These are phyloP conservation scores for Marronus borbonicus DNA, from an alignment of 2,888 invertebrate species.

Conservation along the genomic window DNA sequence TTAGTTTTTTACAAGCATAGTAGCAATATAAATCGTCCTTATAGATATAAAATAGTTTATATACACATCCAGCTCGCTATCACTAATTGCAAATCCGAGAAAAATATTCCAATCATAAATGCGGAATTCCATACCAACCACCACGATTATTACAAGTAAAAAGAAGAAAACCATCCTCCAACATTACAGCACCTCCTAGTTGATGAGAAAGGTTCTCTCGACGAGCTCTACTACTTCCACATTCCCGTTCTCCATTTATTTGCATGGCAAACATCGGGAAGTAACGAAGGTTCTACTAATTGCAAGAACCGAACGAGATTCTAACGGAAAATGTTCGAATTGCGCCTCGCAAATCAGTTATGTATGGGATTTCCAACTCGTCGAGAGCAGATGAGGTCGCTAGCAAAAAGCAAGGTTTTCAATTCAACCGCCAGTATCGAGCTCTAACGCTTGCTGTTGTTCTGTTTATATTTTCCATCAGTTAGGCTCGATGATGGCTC, in stretches of 20 bases:
- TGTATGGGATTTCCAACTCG: background rate
- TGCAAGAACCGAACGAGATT: conserved; percentile 12
- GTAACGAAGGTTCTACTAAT: conserved; percentile 20
- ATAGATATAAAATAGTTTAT: no score
- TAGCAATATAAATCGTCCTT: no score
- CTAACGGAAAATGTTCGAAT: background rate
- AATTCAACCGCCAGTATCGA: background rate
- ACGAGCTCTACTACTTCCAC: background rate
- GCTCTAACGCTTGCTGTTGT: background rate
- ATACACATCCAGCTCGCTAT: no score
- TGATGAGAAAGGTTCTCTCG: background rate
- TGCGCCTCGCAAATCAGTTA: conserved; percentile 3
- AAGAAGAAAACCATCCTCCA: no score
- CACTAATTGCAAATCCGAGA: no score
- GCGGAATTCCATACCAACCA: no score
- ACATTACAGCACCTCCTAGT: no score
- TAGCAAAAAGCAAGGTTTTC: background rate
- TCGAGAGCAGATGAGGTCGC: background rate
- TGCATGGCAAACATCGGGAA: conserved; percentile 14
- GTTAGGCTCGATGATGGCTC: conserved; percentile 3
- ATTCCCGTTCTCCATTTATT: background rate
- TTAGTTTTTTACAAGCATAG: no score
- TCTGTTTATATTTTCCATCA: conserved; percentile 14
- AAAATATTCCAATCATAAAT: no score
- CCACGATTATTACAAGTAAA: no score